Percentiles rank a stretch among this genome's conserved stretches.
Conservation (phyloP, 53 echinoderm and acorn worm genomes). For the Apostichopus leukothele region DNA sequence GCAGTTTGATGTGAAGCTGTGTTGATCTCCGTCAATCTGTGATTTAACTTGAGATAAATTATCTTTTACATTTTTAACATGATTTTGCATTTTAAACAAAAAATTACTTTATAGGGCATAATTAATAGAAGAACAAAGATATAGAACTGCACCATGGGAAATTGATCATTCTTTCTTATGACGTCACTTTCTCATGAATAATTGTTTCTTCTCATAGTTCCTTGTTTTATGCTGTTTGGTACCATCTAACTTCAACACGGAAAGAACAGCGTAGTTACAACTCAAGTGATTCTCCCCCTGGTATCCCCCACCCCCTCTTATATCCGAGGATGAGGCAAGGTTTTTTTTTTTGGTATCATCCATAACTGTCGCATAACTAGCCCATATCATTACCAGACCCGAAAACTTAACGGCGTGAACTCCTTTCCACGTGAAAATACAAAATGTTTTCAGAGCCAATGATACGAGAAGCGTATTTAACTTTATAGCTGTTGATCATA, state of each 20-base stretch:
- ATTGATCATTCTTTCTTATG: background rate
- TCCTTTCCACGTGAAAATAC: background rate
- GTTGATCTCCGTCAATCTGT: background rate
- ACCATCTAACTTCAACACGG: background rate
- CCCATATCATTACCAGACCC: background rate
- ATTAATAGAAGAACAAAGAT: too few relatives aligned
- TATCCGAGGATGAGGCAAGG: too few relatives aligned
- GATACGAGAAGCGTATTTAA: too few relatives aligned
- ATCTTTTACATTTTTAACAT: background rate
- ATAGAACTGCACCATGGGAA: background rate
- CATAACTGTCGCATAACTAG: too few relatives aligned
- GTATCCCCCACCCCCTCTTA: too few relatives aligned
- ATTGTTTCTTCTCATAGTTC: background rate
- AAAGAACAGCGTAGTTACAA: too few relatives aligned
- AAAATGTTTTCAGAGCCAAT: too few relatives aligned
- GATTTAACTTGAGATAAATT: background rate
- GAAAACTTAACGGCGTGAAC: background rate
- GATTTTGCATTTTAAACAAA: too few relatives aligned
- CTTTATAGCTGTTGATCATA: too few relatives aligned
- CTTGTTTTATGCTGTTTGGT: background rate
- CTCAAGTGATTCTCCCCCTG: too few relatives aligned
- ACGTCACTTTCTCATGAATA: background rate
- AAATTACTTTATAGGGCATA: too few relatives aligned
- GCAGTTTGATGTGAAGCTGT: slow-evolving; percentile 33
- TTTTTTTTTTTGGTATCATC: too few relatives aligned